Evolutionary conservation across 2,113 vertebrate species (phyloP), one percentile per base, ranked within the genome.

Genomic region (Penelope pileata): DNA sequence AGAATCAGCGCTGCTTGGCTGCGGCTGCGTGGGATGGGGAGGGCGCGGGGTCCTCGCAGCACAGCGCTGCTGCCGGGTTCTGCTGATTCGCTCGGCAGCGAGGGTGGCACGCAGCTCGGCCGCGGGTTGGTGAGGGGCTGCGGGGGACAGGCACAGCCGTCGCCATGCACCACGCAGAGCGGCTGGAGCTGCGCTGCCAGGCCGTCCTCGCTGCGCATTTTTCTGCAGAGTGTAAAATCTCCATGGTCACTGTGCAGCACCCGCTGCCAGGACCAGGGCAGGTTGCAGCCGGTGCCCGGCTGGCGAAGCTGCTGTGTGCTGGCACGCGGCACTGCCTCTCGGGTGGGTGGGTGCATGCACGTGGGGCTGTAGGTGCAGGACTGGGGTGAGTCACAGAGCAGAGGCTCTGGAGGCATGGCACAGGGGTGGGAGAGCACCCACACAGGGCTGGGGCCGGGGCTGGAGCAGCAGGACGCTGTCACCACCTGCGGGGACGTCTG

Each of bases 221-320:
- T 47, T 14, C 75, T 69, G 78, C 7, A 13, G 82, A 79, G 29
- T 8, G 4, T 12, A 70, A 72, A 56, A 42, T 40, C 78, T 45
- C 64, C 17, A 3, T 30, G 80, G 90, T 77, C 42, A 1, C 45
- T 64, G 13, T 23, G 29, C 5, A 12, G 18, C 21, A 8, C 30
- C 48, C 72, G 64, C 76, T 48, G 6, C 43, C 2, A 5, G 9
- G 9, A 0, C 59, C 1, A 24, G 4, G 15, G 15, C 77, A 2
- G 5, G 59, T 3, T 21, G 59, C 45, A 10, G 45, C 7, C 84
- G 0, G 0, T 1, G 4, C 50, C 1, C 40, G 9, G 63, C 42
- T 1, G 0, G n/a, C 8, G 3, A 18, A 2, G 0, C 3, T 32
- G 77, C 32, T 60, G 53, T 0, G 10, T 7, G 1, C 1, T 4